Evolutionary conservation across 2,113 vertebrate species (phyloP).

Genomic region (Boulengeromyrus knoepffleri): DNA sequence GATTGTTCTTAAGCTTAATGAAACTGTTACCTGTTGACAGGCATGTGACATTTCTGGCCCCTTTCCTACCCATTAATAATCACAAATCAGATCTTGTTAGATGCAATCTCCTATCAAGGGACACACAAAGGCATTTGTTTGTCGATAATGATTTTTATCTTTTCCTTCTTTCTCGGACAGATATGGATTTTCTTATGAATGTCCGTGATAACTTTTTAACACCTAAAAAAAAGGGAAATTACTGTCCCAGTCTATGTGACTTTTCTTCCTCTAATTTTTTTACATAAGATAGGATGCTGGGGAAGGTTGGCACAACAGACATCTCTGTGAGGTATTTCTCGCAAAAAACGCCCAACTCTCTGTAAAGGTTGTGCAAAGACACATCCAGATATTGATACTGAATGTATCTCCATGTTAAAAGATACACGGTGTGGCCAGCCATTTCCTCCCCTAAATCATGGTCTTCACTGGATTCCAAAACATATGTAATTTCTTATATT

Average conservation of each 20-base stretch:
- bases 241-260: not conserved
- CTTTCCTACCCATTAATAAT: constrained; percentile 29
- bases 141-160: constrained; percentile 20
- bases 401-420: not conserved
- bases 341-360: not conserved
- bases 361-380: not conserved
- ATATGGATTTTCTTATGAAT: constrained; percentile 48
- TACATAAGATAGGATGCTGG: not conserved
- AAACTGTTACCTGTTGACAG: not conserved
- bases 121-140: constrained; percentile 42
- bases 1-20: not conserved
- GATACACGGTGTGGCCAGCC: not conserved
- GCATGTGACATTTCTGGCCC: constrained; percentile 1
- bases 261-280: not conserved
- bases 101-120: constrained; percentile 42
- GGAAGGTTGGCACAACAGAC: not conserved
- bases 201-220: constrained; percentile 12
- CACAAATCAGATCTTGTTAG: constrained; percentile 37
- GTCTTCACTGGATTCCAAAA: not conserved
- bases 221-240: not conserved
- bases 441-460: not conserved
- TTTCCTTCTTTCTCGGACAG: constrained; percentile 11
- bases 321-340: not conserved
- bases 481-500: not conserved
- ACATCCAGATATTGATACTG: not conserved